Evolutionary conservation across 2,113 vertebrate genomes (phyloP).

Genomic region (Vidua macroura): DNA sequence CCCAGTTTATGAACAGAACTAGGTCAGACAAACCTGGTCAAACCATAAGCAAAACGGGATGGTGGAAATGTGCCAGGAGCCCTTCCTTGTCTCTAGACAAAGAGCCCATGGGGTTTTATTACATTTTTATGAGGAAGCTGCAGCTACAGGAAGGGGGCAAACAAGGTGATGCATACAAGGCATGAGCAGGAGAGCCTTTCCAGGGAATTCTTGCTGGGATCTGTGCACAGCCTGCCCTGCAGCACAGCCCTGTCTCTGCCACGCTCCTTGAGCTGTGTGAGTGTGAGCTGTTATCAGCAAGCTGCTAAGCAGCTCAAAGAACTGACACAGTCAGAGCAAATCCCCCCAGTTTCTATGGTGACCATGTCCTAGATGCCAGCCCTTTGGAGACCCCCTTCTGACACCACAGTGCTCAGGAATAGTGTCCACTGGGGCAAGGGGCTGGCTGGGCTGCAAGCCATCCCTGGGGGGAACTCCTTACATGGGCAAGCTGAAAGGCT

Average conservation of each 20-base stretch:
- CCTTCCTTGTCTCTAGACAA: constrained; percentile 18
- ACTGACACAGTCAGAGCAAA: neutral
- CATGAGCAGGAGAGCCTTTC: neutral
- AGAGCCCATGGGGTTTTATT: neutral
- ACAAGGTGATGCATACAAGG: neutral
- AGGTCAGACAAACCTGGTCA: constrained; percentile 58
- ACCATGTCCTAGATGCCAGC: neutral
- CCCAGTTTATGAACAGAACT: constrained; percentile 44
- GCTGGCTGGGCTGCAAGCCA: neutral
- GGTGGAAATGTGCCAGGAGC: neutral
- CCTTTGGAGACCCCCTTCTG: neutral
- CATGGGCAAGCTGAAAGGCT: neutral
- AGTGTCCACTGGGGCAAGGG: fast-evolving
- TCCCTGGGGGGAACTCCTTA: neutral
- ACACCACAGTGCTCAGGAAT: neutral
- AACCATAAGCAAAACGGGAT: neutral
- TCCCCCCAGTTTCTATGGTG: neutral
- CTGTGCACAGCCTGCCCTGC: fast-evolving
- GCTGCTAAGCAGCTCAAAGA: neutral
- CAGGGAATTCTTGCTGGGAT: neutral
- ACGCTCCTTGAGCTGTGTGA: neutral
- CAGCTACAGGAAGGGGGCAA: neutral
- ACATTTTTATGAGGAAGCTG: neutral
- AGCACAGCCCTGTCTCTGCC: neutral
- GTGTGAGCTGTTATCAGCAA: neutral